Evolutionary conservation across 2,888 invertebrate genomes (phyloP).

Genomic region (Thymelicus sylvestris): DNA sequence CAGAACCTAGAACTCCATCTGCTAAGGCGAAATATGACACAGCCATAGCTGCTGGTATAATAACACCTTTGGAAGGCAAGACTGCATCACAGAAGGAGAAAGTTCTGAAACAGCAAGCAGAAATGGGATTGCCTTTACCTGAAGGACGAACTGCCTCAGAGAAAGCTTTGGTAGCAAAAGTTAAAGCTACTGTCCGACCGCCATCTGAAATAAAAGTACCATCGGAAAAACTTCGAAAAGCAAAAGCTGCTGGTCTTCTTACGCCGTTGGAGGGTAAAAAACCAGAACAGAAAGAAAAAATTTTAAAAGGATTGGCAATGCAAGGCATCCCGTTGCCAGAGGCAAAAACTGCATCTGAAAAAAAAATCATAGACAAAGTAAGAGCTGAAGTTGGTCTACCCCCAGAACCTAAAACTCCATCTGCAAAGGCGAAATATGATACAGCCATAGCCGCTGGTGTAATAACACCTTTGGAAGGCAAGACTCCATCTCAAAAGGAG

Average conservation of each 20-base stretch:
- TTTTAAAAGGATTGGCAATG: constrained; percentile 36
- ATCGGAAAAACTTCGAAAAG: too few relatives aligned
- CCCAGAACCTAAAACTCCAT: constrained; percentile 28
- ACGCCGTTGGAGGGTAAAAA: constrained; percentile 16
- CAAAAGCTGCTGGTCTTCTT: too few relatives aligned
- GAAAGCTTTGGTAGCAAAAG: constrained; percentile 26
- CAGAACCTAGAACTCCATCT: constrained; percentile 37
- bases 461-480: too few relatives aligned
- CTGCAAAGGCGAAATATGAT: not conserved
- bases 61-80: too few relatives aligned
- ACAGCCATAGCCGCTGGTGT: constrained; percentile 8
- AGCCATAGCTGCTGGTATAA: constrained; percentile 36
- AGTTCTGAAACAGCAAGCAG: constrained; percentile 18
- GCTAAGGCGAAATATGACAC: constrained; percentile 46
- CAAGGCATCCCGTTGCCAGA: not conserved
- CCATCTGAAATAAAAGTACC: too few relatives aligned
- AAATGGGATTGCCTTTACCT: constrained; percentile 41
- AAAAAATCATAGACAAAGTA: too few relatives aligned
- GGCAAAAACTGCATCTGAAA: too few relatives aligned
- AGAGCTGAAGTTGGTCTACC: too few relatives aligned
- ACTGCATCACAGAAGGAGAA: too few relatives aligned
- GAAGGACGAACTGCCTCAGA: not conserved
- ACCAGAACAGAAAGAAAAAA: constrained; percentile 42
- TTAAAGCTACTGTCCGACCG: not conserved
- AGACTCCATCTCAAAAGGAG: too few relatives aligned